phyloP scores from a whole-genome alignment of 1,140 invertebrate genomes.

The Eupeodes corollae region DNA sequence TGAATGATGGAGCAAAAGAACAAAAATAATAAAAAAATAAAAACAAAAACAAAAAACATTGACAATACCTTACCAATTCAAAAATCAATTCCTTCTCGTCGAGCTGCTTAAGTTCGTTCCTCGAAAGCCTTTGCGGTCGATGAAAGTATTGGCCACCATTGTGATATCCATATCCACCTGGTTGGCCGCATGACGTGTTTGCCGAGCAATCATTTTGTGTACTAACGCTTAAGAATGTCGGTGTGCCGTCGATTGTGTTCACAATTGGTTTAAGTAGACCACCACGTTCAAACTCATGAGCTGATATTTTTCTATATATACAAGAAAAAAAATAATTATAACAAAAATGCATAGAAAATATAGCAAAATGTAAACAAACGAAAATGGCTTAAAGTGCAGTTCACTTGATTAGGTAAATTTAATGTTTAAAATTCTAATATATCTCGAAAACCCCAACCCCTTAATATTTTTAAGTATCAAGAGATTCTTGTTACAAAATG shows the following conservation, averaged over 20 bases:
- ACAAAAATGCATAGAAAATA: no score
- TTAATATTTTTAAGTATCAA: no score
- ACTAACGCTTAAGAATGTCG: constrained; percentile 65
- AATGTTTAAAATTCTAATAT: no score
- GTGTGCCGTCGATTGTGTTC: constrained; percentile 79
- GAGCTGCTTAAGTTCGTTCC: constrained; percentile 73
- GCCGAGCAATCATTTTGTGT: constrained; percentile 32
- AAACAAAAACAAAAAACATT: constrained; percentile 1
- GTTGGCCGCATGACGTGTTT: not conserved
- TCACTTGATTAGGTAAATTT: no score
- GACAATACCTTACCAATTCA: constrained; percentile 60
- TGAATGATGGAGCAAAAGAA: no score
- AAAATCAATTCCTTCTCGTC: constrained; percentile 93
- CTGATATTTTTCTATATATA: constrained; percentile 74
- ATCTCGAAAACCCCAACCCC: no score
- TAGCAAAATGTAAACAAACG: not conserved
- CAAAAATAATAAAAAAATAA: constrained; percentile 4
- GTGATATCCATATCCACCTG: no score
- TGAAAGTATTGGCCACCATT: constrained; percentile 20
- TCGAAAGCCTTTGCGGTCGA: constrained; percentile 56
- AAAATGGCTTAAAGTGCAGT: no score
- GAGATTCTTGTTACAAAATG: no score
- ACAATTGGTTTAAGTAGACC: constrained; percentile 84
- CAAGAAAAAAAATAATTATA: not conserved
- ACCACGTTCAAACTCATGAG: constrained; percentile 87